These are phyloP conservation scores for Xenopus borealis DNA, from an alignment of 2,113 vertebrate genomes.

Conservation along the genomic window DNA sequence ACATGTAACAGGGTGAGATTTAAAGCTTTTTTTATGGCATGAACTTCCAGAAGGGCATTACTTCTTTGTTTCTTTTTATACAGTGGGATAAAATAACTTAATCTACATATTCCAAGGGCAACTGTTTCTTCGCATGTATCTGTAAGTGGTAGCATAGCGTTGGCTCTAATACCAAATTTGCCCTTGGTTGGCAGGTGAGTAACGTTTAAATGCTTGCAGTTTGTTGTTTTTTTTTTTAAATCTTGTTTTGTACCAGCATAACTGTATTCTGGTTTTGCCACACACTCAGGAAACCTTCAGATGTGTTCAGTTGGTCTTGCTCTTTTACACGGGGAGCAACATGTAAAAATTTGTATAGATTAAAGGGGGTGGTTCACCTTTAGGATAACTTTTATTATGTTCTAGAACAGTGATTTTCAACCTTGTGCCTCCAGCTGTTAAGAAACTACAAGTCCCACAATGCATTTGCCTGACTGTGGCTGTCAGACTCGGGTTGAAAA, in stretches of 20 bases:
- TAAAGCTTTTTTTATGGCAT: not conserved
- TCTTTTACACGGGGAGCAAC: not conserved
- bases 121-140: constrained; percentile 49
- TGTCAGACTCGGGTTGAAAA: no score
- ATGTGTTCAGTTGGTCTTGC: constrained; percentile 2
- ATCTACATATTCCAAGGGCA: not conserved
- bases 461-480: no score
- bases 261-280: constrained; percentile 4
- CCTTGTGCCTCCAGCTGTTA: no score
- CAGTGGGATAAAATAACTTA: constrained; percentile 6
- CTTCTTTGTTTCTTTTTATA: constrained; percentile 1
- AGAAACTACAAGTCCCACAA: no score
- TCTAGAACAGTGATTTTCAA: no score
- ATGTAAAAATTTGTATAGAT: not conserved
- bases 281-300: constrained; percentile 35
- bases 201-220: constrained; percentile 2
- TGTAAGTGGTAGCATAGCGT: constrained; percentile 59
- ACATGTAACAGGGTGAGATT: not conserved
- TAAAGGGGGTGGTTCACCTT: no score
- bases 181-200: not conserved
- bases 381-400: no score
- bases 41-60: not conserved
- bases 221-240: not conserved
- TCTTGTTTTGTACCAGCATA: not conserved
- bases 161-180: constrained; percentile 45